A percentile compares a stretch with the other conserved stretches of the same genome.
These are phyloP conservation scores for Fopius arisanus DNA, from an alignment of 1,140 invertebrate species.

Conservation along the genomic window DNA sequence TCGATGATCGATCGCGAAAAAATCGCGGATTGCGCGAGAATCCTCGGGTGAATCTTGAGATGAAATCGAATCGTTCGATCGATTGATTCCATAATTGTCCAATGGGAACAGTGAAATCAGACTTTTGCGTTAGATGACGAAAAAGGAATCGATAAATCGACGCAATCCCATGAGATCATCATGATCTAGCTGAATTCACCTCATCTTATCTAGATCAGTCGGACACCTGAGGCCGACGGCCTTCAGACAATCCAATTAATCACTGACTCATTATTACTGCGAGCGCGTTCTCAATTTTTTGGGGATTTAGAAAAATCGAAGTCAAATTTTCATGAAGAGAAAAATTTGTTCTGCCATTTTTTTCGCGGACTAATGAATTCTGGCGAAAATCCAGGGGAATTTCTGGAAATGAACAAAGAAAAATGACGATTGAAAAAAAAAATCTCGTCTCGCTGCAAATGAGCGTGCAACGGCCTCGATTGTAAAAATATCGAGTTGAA, in stretches of 20 bases:
- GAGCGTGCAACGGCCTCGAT: slow-evolving; percentile 38
- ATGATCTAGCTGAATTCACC: slow-evolving; percentile 23
- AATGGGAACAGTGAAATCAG: background rate
- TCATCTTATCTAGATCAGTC: slow-evolving; percentile 43
- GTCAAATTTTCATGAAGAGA: too few relatives aligned
- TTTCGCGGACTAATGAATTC: too few relatives aligned
- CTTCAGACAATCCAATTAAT: slow-evolving; percentile 20
- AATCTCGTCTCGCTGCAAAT: background rate
- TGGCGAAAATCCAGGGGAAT: too few relatives aligned
- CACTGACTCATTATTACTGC: background rate
- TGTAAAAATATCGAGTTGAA: slow-evolving; percentile 42
- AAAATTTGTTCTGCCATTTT: too few relatives aligned
- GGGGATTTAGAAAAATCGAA: too few relatives aligned
- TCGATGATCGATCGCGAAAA: too few relatives aligned
- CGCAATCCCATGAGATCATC: background rate
- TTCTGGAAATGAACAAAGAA: background rate
- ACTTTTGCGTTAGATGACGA: background rate
- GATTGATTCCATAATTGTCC: background rate
- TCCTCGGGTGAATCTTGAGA: too few relatives aligned
- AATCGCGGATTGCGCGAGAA: too few relatives aligned
- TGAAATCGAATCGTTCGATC: background rate
- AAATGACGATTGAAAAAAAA: background rate
- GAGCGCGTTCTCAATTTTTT: too few relatives aligned
- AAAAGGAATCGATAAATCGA: background rate
- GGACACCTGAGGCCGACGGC: slow-evolving; percentile 33